These are phyloP conservation scores for Thamnophis sirtalis DNA, from an alignment of 2,113 vertebrate species.

Conservation along the genomic window DNA sequence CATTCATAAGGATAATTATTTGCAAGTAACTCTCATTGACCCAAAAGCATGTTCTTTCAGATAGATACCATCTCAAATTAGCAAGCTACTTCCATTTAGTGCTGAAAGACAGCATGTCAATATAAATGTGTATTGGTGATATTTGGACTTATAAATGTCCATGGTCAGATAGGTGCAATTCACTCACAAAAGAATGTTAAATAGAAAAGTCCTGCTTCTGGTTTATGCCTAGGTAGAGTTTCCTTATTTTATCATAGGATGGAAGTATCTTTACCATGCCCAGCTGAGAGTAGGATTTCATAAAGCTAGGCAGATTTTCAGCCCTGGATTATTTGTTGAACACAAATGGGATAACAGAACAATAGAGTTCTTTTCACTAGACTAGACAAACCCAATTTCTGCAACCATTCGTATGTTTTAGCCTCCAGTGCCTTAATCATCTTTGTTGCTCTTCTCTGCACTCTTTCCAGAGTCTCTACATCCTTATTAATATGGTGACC, in stretches of 20 bases:
- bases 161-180: background rate
- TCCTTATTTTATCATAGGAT: background rate
- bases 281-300: background rate
- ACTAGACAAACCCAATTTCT: background rate
- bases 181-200: background rate
- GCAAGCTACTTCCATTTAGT: background rate
- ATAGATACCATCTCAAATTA: background rate
- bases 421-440: background rate
- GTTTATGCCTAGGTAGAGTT: background rate
- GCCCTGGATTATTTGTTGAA: background rate
- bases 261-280: background rate
- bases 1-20: background rate
- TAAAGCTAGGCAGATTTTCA: background rate
- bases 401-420: background rate
- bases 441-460: background rate
- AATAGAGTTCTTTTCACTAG: background rate
- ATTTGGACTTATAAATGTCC: background rate
- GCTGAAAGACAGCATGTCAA: background rate
- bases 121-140: background rate
- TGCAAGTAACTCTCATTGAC: background rate
- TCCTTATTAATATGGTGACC: background rate
- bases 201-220: background rate
- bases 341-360: background rate
- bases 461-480: background rate
- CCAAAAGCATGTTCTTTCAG: background rate